These are phyloP conservation scores for Hypothenemus hampei DNA, from an alignment of 1,140 invertebrate genomes.

Conservation along the genomic window DNA sequence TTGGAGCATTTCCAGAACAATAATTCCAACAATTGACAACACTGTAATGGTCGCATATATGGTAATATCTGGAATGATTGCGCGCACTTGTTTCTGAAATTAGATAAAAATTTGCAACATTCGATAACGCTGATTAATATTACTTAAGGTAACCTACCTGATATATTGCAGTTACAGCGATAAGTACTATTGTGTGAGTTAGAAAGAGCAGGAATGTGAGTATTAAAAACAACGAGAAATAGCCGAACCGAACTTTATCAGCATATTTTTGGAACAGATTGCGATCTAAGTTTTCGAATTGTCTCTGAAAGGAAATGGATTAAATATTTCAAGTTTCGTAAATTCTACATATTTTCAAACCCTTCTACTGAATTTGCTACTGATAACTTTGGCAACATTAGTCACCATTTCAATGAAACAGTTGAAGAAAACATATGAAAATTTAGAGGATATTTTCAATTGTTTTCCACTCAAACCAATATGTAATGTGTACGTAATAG, in stretches of 20 bases:
- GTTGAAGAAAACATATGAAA: too few relatives aligned
- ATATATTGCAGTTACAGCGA: conserved; percentile 48
- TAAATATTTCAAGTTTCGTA: neutral
- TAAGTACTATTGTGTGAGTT: conserved; percentile 56
- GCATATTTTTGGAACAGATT: conserved; percentile 68
- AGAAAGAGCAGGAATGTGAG: conserved; percentile 60
- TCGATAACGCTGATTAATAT: too few relatives aligned
- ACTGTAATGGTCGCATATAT: conserved; percentile 45
- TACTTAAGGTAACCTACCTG: too few relatives aligned
- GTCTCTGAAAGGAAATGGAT: conserved; percentile 27
- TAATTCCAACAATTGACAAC: conserved; percentile 31
- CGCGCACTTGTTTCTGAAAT: conserved; percentile 39
- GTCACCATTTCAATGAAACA: too few relatives aligned
- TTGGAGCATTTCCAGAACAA: conserved; percentile 13
- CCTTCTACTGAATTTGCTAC: too few relatives aligned
- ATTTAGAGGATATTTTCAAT: too few relatives aligned
- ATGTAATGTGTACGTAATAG: too few relatives aligned
- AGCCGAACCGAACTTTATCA: conserved; percentile 67
- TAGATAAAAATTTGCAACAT: neutral
- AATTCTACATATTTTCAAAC: too few relatives aligned
- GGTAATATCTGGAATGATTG: conserved; percentile 44
- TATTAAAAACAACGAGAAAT: conserved; percentile 69
- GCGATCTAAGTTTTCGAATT: conserved; percentile 66
- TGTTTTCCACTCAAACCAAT: too few relatives aligned
- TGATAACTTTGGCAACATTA: too few relatives aligned